Evolutionary conservation across 1,140 invertebrate genomes (phyloP), one percentile per base, ranked within the genome.

Genomic region (Bombus soroeensis): DNA sequence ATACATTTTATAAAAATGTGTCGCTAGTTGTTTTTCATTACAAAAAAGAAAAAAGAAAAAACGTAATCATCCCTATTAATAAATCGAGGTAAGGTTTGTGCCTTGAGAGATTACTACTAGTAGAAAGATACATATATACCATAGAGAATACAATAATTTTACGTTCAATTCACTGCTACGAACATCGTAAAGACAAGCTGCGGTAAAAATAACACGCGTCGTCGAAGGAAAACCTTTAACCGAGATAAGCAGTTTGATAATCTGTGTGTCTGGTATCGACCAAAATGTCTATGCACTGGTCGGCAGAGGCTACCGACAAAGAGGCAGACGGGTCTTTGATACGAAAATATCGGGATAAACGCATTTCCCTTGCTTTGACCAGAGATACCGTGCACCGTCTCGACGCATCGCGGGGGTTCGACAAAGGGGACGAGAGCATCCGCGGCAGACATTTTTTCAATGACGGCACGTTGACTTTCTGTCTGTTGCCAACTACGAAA

Each of bases 351-450:
- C 64, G 71, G 80, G 37, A 83, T 88, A 86, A 87, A 90, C 80
- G 86, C 82, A 76, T 90, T 88, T 88, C 64, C 78, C 86, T 80
- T 41, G 83, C 86, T 90, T 87, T 83, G 81, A 85, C 82, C 25
- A 13, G 81, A 87, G 82, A 71, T 78, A 83, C 81, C 59, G 75
- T 62, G 37, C 73, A 10, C 34, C 43, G 62, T 57, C 34, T 59
- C 28, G 66, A n/a, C 76, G 39, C 37, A 6, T 39, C 12, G 25
- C 6, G 57, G 57, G 62, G 62, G 53, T 62, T 83, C 64, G 80
- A 76, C 79, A 37, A 75, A 83, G 13, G 53, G 64, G 72, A 37
- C 8, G 43, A 22, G 22, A 53, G 43, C n/a, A 62, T 79, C 37
- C 75, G 47, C 34, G n/a, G n/a, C 15, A 43, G 39, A 43, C 53